A percentile compares a stretch with the other conserved stretches of the same genome.
Conservation (phyloP, 2,888 invertebrate genomes). For the Strigamia crassipes region DNA sequence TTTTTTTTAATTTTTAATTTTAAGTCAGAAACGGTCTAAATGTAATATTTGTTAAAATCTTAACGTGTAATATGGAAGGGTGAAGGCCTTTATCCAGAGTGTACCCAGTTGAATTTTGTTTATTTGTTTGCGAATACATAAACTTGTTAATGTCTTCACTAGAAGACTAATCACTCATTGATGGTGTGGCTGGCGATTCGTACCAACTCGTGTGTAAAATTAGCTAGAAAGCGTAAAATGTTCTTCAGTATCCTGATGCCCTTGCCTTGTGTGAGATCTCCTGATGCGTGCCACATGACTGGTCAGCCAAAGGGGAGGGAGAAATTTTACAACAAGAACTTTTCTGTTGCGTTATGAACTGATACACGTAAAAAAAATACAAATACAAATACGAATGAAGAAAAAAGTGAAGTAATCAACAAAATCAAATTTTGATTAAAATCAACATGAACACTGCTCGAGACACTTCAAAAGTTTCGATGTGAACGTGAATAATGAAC, state of each 20-base stretch:
- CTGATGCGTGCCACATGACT: conserved; percentile 44
- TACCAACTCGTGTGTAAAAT: neutral
- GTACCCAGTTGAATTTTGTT: neutral
- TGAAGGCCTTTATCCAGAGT: conserved; percentile 1
- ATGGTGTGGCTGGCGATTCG: conserved; percentile 23
- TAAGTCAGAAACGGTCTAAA: no score
- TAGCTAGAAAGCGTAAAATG: neutral
- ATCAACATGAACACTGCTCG: no score
- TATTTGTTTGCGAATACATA: conserved; percentile 21
- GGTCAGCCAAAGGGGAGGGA: conserved; percentile 45
- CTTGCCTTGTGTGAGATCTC: conserved; percentile 10
- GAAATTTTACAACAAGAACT: neutral
- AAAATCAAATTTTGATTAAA: no score
- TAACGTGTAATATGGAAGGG: neutral
- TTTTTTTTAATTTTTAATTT: no score
- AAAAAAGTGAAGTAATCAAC: no score
- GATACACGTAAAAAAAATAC: no score
- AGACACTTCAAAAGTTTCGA: no score
- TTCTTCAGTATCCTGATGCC: conserved; percentile 34
- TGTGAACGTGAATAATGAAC: no score
- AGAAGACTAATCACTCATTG: conserved; percentile 35
- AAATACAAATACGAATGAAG: no score
- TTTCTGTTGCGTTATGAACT: neutral
- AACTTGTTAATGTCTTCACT: conserved; percentile 44
- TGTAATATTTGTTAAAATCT: neutral